These are phyloP conservation scores for Drosophila neutralis DNA, from an alignment of 2,888 invertebrate genomes.

Conservation along the genomic window DNA sequence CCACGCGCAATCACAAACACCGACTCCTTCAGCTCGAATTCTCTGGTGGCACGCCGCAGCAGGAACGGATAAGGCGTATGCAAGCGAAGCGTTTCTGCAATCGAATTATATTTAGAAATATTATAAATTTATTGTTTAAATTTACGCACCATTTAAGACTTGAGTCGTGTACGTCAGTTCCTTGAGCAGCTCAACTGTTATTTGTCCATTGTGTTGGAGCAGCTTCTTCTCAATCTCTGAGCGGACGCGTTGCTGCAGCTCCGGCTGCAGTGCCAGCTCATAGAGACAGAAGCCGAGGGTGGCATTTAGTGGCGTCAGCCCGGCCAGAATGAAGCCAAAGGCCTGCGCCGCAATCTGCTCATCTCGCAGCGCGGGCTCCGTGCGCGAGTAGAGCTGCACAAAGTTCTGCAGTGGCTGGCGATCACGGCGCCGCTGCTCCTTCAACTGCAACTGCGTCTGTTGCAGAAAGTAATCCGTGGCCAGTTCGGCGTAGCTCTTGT, in stretches of 20 bases:
- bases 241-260: constrained; percentile 70
- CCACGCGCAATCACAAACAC: constrained; percentile 77
- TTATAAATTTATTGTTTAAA: not conserved
- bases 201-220: constrained; percentile 57
- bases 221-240: constrained; percentile 68
- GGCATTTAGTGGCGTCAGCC: constrained; percentile 88
- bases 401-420: constrained; percentile 85
- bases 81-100: constrained; percentile 85
- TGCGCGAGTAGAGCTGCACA: constrained; percentile 86
- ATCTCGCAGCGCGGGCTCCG: constrained; percentile 60
- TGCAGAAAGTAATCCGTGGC: constrained; percentile 76
- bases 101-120: not conserved
- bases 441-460: constrained; percentile 66
- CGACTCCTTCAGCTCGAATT: constrained; percentile 77
- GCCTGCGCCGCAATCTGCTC: constrained; percentile 82
- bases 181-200: constrained; percentile 68
- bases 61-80: constrained; percentile 84
- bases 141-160: constrained; percentile 75
- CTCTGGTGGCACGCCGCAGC: constrained; percentile 72
- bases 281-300: constrained; percentile 86
- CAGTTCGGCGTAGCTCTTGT: constrained; percentile 56
- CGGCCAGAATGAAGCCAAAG: constrained; percentile 85
- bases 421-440: constrained; percentile 63
- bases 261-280: constrained; percentile 80
- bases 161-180: constrained; percentile 78